These are phyloP conservation scores for Parnassius orleans DNA, from an alignment of 2,888 invertebrate species.

Conservation along the genomic window DNA sequence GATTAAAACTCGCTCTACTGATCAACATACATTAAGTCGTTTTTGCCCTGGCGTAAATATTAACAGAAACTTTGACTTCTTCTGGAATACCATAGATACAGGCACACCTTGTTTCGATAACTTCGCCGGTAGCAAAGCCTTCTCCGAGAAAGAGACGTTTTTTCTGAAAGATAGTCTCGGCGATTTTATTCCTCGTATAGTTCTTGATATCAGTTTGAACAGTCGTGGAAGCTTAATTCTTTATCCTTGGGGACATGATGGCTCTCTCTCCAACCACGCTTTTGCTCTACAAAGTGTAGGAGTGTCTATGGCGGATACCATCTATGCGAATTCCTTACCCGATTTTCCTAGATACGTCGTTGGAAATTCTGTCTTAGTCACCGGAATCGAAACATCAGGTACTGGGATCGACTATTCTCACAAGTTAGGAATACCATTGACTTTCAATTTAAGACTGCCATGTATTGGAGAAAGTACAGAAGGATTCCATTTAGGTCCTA, in stretches of 20 bases:
- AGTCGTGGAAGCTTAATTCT: slow-evolving; percentile 86
- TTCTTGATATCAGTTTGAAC: slow-evolving; percentile 87
- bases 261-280: slow-evolving; percentile 69
- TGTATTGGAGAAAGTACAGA: slow-evolving; percentile 59
- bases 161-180: slow-evolving; percentile 81
- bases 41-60: slow-evolving; percentile 86
- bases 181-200: slow-evolving; percentile 67
- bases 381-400: slow-evolving; percentile 81
- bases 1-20: slow-evolving; percentile 84
- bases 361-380: slow-evolving; percentile 72
- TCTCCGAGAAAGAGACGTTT: slow-evolving; percentile 85
- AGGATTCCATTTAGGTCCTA: slow-evolving; percentile 81
- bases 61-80: slow-evolving; percentile 87
- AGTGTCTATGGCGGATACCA: slow-evolving; percentile 60
- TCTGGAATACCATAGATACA: slow-evolving; percentile 84
- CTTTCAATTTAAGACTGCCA: slow-evolving; percentile 84
- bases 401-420: slow-evolving; percentile 85
- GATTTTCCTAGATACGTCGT: slow-evolving; percentile 70
- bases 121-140: slow-evolving; percentile 81
- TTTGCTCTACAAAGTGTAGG: slow-evolving; percentile 68
- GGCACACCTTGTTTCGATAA: slow-evolving; percentile 78
- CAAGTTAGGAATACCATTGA: slow-evolving; percentile 75
- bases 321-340: slow-evolving; percentile 48
- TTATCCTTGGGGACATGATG: slow-evolving; percentile 85
- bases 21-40: slow-evolving; percentile 42